Evolutionary conservation across 1,140 invertebrate species (phyloP).

Genomic region (Solenopsis invicta): DNA sequence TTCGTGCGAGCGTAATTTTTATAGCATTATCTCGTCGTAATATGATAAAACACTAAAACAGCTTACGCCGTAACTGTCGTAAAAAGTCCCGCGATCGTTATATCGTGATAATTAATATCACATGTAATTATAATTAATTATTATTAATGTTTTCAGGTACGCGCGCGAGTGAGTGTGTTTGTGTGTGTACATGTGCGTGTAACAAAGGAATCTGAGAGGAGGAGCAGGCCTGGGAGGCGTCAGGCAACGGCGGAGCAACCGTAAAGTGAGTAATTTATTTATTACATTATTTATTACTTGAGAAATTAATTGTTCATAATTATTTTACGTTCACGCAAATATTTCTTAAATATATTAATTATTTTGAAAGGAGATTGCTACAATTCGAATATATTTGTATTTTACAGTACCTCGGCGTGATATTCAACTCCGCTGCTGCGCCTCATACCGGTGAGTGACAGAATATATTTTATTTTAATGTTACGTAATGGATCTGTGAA

Average conservation of each 20-base stretch:
- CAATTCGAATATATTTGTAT: not conserved
- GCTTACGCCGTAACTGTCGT: not conserved
- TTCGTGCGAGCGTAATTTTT: not conserved
- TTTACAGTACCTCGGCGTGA: not conserved
- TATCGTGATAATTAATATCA: not conserved
- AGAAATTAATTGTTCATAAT: not conserved
- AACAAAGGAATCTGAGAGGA: not conserved
- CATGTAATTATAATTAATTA: not conserved
- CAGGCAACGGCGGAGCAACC: not conserved
- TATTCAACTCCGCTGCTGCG: not conserved
- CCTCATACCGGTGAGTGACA: not conserved
- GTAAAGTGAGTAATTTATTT: not conserved
- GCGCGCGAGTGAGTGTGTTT: not conserved
- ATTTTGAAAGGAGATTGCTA: not conserved
- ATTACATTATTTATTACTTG: not conserved
- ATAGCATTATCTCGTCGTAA: not conserved
- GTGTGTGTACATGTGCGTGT: not conserved
- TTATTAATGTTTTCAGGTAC: too few species aligned
- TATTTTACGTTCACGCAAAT: not conserved
- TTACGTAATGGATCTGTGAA: not conserved
- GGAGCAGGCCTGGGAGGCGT: not conserved
- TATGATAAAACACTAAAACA: not conserved
- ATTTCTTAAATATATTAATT: slow-evolving; percentile 1
- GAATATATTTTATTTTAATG: not conserved
- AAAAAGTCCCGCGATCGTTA: slow-evolving; percentile 4